Evolutionary conservation across 1,140 invertebrate genomes (phyloP), one percentile per base, ranked within the genome.

Genomic region (Atta colombica): DNA sequence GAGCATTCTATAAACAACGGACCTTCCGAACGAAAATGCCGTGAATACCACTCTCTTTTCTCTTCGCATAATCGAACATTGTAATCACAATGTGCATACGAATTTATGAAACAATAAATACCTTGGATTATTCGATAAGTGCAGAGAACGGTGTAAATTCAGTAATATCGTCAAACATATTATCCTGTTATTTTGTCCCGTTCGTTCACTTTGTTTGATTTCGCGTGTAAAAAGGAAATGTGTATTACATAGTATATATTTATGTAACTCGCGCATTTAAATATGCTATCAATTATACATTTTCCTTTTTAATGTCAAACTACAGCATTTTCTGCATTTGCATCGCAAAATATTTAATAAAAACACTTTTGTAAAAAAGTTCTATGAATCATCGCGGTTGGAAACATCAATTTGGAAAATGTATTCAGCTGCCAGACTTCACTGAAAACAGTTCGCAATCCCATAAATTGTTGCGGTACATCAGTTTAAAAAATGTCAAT

Each of bases 21-120:
- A 72, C n/a, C 28, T 78, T 80, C 10, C 21, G 12, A 69, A 25
- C 31, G 31, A 55, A 16, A 55, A 58, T 63, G 49, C n/a, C 66
- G 2, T n/a, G 69, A 69, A 39, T 82, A 12, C 25, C 18, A 31
- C 5, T 12, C 25, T 35, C 72, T 58, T 21, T 71, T 14, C n/a
- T 53, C 49, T 71, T 55, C 35, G 53, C 39, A 35, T 82, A 71
- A 35, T 21, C 7, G 28, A 72, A 45, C 21, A 80, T 39, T 68
- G 28, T 63, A 61, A 61, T 82, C 39, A 45, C 35, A 72, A 72
- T n/a, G 68, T 14, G 14, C 18, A 31, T 63, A 61, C 14, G 49
- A 84, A 74, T 84, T 84, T 31, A 35, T 28, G 55, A 74, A 84
- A 84, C 55, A 74, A 61, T 84, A 82, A 82, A 72, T 25, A 74